Evolutionary conservation across 2,797 vertebrate species (phyloP), one percentile per base, ranked within the genome.

Genomic region (Poeciliopsis turneri): DNA sequence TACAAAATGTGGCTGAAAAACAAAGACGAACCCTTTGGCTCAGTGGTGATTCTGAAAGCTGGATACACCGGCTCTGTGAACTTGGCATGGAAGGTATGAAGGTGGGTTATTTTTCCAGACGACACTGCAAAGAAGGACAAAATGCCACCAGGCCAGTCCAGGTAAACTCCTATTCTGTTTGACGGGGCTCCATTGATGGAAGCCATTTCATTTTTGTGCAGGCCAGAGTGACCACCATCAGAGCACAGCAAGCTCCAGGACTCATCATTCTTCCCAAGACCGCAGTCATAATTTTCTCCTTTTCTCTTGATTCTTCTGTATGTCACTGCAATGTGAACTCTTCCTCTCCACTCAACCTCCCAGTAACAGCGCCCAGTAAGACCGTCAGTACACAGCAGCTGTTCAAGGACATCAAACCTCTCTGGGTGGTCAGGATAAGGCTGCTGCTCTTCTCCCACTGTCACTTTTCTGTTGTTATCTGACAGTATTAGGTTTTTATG

Each of bases 61-160:
- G 90, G 87, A 10, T 83, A 87, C 39, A 92, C 64, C 0, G 83
- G 80, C 74, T 88, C 81, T 7, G 75, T 89, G 79, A 93, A 90
- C 7, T 23, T 78, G 70, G 70, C 16, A 0, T 23, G 16, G 75
- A 82, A 81, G 15, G 89, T 93, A 28, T 90, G 36, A 46, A 92
- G 53, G 82, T 87, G 88, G 2, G 9, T 83, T 55, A 28, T 5
- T 23, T n/a, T 76, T 25, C 72, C 78, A 53, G 76, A 55, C 16
- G 36, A 12, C 33, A 90, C 5, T 0, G 1, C 76, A 78, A 81
- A 90, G 84, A 90, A 93, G 61, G 86, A 90, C 72, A 92, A 55
- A 72, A 49, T 76, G 28, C 87, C 89, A 2, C 70, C 81, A 71
- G 47, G 16, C 61, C 75, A 88, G 74, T 92, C 73, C 81, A 92